Base-by-base conservation (phyloP, 2,113 vertebrate genomes). In the Paradoxurus hermaphroditus region DNA sequence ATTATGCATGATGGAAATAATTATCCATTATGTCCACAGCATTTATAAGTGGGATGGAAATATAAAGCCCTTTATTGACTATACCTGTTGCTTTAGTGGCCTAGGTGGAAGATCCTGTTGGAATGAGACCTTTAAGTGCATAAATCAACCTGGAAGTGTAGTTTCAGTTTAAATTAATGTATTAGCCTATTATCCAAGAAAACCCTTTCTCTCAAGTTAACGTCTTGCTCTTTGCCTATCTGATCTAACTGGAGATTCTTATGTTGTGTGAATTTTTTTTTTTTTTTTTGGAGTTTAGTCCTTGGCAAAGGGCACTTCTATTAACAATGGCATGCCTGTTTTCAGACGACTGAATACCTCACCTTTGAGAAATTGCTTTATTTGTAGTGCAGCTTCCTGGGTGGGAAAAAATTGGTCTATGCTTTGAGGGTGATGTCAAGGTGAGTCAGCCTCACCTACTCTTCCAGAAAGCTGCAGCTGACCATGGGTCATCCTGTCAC, bases 1-100 rank as follows among this genome's bases (percentile, higher is more conserved):
- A 82, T 97, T 85, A 87, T 89, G 46, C 27, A 44, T 51, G n/a
- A 78, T 86, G 75, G 86, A 92, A 97, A 92, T 91, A 78, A 91
- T 94, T 41, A 94, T 18, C 21, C 25, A 15, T 34, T 65, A 62
- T 82, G 53, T 39, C 49, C 81, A 15, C 25, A 87, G 79, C 39
- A 41, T 65, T 90, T 91, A 15, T 46, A 87, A 34, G 25, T 73
- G 70, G 72, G 29, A 51, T 93, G 87, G 87, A 95, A 77, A 83
- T 85, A 89, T 87, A 41, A 85, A 96, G 44, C 41, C 19, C 23
- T 78, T 62, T 86, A 51, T 75, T 75, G 77, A 75, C 94, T 23
- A 36, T 92, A 56, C n/a, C 11, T 90, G 53, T 94, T 94, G 87
- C 53, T 86, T 90, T 63, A 63, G 86, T 51, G 91, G 81, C 44